Evolutionary conservation across 2,888 invertebrate species (phyloP).

Genomic region (Nymphalis c-album): DNA sequence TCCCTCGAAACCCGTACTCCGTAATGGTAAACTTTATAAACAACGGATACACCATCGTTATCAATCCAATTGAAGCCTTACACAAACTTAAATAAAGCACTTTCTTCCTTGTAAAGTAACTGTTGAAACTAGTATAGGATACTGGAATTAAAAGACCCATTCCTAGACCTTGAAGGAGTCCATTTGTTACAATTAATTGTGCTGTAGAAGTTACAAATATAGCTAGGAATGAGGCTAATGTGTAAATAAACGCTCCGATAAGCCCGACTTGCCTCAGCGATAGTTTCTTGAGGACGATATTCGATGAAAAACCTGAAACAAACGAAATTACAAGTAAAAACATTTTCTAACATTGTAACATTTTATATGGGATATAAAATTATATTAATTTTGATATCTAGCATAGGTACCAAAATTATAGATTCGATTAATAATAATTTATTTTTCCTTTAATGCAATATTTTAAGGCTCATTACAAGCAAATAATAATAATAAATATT

Average conservation of each 20-base stretch:
- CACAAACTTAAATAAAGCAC: slow-evolving; percentile 86
- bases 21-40: slow-evolving; percentile 83
- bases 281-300: slow-evolving; percentile 83
- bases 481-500: too few species aligned
- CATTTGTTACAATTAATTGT: slow-evolving; percentile 84
- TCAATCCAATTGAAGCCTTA: slow-evolving; percentile 85
- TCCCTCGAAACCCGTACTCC: slow-evolving; percentile 86
- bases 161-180: slow-evolving; percentile 84
- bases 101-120: slow-evolving; percentile 86
- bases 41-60: slow-evolving; percentile 85
- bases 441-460: too few species aligned
- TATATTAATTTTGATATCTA: too few species aligned
- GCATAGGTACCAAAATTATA: too few species aligned
- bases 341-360: too few species aligned
- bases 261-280: slow-evolving; percentile 85
- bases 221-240: slow-evolving; percentile 82
- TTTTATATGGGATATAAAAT: too few species aligned
- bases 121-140: slow-evolving; percentile 87
- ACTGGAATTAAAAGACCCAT: slow-evolving; percentile 88
- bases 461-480: too few species aligned
- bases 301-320: slow-evolving; percentile 85
- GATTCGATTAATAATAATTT: too few species aligned
- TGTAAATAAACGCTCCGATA: slow-evolving; percentile 83
- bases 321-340: slow-evolving; percentile 22
- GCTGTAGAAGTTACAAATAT: slow-evolving; percentile 84